Conservation (phyloP, 2,113 vertebrate genomes). For the Pogona vitticeps region DNA sequence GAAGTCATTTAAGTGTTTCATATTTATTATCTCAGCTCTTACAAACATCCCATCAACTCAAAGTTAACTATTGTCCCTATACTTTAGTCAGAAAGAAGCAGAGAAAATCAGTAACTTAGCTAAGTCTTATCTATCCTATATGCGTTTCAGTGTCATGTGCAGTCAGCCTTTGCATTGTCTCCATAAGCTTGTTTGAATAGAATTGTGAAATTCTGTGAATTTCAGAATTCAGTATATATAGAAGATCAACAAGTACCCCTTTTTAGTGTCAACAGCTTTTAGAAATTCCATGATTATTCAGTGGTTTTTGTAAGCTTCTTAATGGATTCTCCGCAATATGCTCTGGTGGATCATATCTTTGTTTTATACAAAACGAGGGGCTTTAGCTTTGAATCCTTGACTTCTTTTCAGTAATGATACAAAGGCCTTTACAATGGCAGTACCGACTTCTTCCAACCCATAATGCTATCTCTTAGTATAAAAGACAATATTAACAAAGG, state of each 20-base stretch:
- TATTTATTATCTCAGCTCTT: background rate
- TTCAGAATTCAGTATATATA: background rate
- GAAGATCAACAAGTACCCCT: background rate
- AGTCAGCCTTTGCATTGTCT: background rate
- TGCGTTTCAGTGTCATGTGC: background rate
- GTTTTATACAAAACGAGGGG: constrained; percentile 19
- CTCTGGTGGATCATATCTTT: background rate
- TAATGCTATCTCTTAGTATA: background rate
- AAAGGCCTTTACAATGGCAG: constrained; percentile 4
- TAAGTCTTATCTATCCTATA: background rate
- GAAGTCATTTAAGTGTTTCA: too few species aligned
- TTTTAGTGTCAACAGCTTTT: background rate
- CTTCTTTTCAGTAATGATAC: constrained; percentile 8
- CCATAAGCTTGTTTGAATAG: background rate
- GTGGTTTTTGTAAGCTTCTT: background rate
- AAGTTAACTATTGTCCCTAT: background rate
- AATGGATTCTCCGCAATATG: background rate
- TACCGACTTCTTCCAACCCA: background rate
- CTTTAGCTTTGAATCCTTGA: background rate
- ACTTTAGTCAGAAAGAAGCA: background rate
- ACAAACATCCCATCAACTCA: background rate
- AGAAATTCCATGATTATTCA: background rate
- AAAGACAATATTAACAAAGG: background rate
- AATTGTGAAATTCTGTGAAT: background rate
- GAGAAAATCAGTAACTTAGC: background rate